These are phyloP conservation scores for Caranx ignobilis DNA, from an alignment of 2,113 vertebrate species.

Conservation along the genomic window DNA sequence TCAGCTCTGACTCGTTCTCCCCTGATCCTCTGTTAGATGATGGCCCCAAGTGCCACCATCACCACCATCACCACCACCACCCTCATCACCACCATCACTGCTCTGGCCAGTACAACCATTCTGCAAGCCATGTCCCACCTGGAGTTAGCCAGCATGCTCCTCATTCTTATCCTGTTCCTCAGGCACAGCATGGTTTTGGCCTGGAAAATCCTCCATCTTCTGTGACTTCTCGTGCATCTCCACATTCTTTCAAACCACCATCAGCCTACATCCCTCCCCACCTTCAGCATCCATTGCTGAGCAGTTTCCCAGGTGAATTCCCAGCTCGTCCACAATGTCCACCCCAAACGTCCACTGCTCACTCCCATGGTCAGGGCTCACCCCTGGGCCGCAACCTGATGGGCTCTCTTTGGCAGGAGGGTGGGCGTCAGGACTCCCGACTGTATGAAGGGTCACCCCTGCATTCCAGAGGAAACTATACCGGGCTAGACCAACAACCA, in stretches of 20 bases:
- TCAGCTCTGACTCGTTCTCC: constrained; percentile 92
- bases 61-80: constrained; percentile 88
- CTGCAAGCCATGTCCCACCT: constrained; percentile 81
- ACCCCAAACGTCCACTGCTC: constrained; percentile 61
- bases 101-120: constrained; percentile 56
- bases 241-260: constrained; percentile 83
- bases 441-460: constrained; percentile 87
- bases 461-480: constrained; percentile 83
- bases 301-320: constrained; percentile 85
- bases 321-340: constrained; percentile 68
- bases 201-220: constrained; percentile 85
- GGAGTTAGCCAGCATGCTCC: constrained; percentile 78
- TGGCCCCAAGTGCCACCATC: constrained; percentile 87
- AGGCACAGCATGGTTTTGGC: constrained; percentile 83
- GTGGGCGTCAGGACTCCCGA: constrained; percentile 84
- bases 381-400: constrained; percentile 82
- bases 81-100: constrained; percentile 85
- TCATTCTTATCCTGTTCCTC: constrained; percentile 70
- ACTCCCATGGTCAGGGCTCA: constrained; percentile 77
- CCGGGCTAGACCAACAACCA: constrained; percentile 79
- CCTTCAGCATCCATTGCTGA: constrained; percentile 82
- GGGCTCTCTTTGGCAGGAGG: constrained; percentile 86
- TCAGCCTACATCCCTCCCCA: constrained; percentile 85
- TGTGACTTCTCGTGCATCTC: constrained; percentile 20
- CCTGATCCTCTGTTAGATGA: constrained; percentile 90